A percentile compares a stretch with the other conserved stretches of the same genome.
phyloP scores from a whole-genome alignment of 2,113 vertebrate genomes.

The Atherinomorus stipes region DNA sequence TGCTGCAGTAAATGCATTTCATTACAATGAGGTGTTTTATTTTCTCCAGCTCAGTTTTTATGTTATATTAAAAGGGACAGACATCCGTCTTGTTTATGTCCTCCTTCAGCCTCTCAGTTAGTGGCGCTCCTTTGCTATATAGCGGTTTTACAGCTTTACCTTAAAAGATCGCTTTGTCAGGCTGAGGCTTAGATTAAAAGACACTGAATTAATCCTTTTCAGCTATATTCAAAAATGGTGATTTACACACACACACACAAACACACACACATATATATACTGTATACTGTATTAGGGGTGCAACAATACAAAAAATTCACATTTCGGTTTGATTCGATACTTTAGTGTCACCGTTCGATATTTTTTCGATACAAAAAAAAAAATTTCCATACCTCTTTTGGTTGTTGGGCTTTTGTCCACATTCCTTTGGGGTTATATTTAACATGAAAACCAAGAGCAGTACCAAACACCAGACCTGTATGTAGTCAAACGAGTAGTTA shows the following conservation, averaged over 20 bases:
- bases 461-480: too few relatives aligned
- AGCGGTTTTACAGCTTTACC: conserved; percentile 76
- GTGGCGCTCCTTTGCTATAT: conserved; percentile 81
- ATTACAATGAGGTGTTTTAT: conserved; percentile 82
- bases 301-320: too few relatives aligned
- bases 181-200: conserved; percentile 68
- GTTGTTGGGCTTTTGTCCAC: too few relatives aligned
- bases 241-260: not conserved
- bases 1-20: conserved; percentile 79
- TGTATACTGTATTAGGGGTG: too few relatives aligned
- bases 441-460: too few relatives aligned
- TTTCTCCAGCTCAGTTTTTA: conserved; percentile 77
- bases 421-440: too few relatives aligned
- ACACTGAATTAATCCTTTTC: conserved; percentile 67
- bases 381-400: too few relatives aligned
- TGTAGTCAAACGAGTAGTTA: too few relatives aligned
- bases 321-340: too few relatives aligned
- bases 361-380: too few relatives aligned
- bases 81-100: conserved; percentile 83
- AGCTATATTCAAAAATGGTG: conserved; percentile 64
- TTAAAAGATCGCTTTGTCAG: conserved; percentile 76
- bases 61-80: conserved; percentile 80
- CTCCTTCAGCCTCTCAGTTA: conserved; percentile 72
- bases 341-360: too few relatives aligned
- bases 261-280: too few relatives aligned